Evolutionary conservation across 2,888 invertebrate genomes (phyloP), one percentile per base, ranked within the genome.

Genomic region (Boloria selene): DNA sequence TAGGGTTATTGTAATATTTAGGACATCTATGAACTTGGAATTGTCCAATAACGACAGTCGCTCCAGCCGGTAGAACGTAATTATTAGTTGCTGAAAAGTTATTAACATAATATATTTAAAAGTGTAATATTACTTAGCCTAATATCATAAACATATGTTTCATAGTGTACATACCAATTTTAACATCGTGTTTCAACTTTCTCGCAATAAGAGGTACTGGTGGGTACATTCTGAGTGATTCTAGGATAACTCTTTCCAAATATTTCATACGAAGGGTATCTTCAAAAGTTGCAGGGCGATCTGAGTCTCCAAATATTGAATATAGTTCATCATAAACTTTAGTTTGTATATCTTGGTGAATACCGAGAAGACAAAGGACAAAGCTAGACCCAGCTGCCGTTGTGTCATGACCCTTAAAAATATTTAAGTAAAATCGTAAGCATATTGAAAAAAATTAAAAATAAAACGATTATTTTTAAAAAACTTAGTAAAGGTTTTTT

Each of bases 251-350:
- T 67, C 96, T 93, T 79, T 96, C 96, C 60, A 96, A 86, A 75
- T 96, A 96, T 75, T 97, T 97, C 96, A 97, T 96, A 73, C 95
- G 94, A 64, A 96, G 87, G 13, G 96, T 96, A 72, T 97, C 96
- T 60, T 94, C 94, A 80, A 96, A 96, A 6, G 96, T 96, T 56
- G 93, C 95, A 0, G 95, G 95, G 31, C 96, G 92, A 80, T 96
- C 95, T 1, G 96, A 95, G 76, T 96, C 95, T 0, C 96, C 96
- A 75, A 97, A 96, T 73, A 96, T 96, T 18, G 94, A 93, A 71
- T 95, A 94, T 55, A 96, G 83, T 78, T 97, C 96, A 68, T 96
- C 93, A 75, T 95, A 94, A 0, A 96, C 96, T 75, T 90, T 95
- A 0, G 93, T 93, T 87, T 98, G 98, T 51, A 98, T 94, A 13